These are phyloP conservation scores for Gymnoscopelus microlampas DNA, from an alignment of 2,797 vertebrate species.

Conservation along the genomic window DNA sequence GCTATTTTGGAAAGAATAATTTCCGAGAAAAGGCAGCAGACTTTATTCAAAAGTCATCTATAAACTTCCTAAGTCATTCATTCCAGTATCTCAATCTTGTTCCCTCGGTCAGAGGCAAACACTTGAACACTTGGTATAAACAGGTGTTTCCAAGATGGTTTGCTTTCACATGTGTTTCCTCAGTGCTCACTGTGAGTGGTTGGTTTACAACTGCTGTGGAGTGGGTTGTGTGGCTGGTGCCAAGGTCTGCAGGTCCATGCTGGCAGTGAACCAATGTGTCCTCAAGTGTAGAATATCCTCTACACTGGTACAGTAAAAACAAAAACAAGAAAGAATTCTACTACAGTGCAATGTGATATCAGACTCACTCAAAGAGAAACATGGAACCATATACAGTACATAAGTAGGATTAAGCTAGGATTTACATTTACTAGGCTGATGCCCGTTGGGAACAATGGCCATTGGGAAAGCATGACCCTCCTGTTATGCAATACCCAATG, in stretches of 20 bases:
- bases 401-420: too few species aligned
- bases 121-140: slow-evolving; percentile 25
- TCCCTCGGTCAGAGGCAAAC: slow-evolving; percentile 26
- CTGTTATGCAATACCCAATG: too few species aligned
- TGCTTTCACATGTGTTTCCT: slow-evolving; percentile 23
- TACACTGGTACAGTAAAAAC: background rate
- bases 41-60: slow-evolving; percentile 8
- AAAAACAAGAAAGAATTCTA: too few species aligned
- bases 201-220: slow-evolving; percentile 26
- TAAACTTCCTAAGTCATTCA: slow-evolving; percentile 23
- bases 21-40: background rate
- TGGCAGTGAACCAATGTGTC: slow-evolving; percentile 38
- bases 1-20: slow-evolving; percentile 8
- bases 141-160: slow-evolving; percentile 58
- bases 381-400: too few species aligned
- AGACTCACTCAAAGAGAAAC: background rate
- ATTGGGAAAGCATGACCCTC: too few species aligned
- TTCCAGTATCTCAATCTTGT: background rate
- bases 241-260: slow-evolving; percentile 27
- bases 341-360: background rate
- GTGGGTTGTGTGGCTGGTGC: slow-evolving; percentile 21
- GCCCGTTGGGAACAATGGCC: too few species aligned
- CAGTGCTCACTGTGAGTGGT: slow-evolving; percentile 33
- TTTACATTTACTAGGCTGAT: too few species aligned
- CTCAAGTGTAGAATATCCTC: background rate